Percentiles rank a stretch among this genome's conserved stretches.
Conservation (phyloP, 1,140 invertebrate genomes). For the Aphidius gifuensis region DNA sequence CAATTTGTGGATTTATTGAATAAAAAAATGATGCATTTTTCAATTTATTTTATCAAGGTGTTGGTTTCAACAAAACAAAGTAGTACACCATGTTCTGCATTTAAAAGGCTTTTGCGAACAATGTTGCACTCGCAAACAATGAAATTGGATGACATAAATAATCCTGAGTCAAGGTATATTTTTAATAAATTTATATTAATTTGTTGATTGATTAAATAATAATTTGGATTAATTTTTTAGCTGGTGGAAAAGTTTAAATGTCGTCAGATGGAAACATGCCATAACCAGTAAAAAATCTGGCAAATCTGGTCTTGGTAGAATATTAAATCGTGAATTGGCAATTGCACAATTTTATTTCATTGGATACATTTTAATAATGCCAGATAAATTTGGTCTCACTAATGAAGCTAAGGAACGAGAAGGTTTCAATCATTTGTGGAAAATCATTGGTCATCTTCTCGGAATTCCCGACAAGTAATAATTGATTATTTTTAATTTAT, state of each 20-base stretch:
- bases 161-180: conserved; percentile 54
- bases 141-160: conserved; percentile 61
- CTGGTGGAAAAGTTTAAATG: conserved; percentile 57
- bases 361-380: conserved; percentile 64
- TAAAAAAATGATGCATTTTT: too few species aligned
- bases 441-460: conserved; percentile 70
- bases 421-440: conserved; percentile 76
- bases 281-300: conserved; percentile 48
- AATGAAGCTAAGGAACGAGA: conserved; percentile 55
- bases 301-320: conserved; percentile 42
- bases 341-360: conserved; percentile 81
- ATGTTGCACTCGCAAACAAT: conserved; percentile 65
- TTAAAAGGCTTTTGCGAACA: conserved; percentile 66
- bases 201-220: background rate
- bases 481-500: too few species aligned
- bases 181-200: background rate
- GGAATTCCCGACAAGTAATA: conserved; percentile 71
- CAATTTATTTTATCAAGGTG: too few species aligned
- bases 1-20: too few species aligned
- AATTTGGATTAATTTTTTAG: background rate
- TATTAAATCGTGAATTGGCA: conserved; percentile 71
- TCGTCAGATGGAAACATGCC: conserved; percentile 63
- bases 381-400: conserved; percentile 61
- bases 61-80: conserved; percentile 59
- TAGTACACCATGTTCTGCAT: conserved; percentile 59